Conservation (phyloP, 2,797 vertebrate species). For the Chiroxiphia lanceolata region DNA sequence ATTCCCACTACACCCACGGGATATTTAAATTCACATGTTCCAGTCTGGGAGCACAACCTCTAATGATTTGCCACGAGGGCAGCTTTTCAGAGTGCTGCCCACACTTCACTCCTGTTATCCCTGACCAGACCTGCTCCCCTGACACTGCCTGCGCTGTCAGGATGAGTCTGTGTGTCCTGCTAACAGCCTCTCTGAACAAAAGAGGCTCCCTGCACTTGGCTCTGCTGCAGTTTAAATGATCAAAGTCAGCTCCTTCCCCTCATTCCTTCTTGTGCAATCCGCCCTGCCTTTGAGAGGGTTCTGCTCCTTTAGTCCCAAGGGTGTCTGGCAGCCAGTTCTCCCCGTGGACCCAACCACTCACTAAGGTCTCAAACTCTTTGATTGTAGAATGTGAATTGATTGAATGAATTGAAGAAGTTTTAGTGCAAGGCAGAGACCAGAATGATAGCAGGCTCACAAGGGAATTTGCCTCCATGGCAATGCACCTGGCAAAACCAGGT, state of each 20-base stretch:
- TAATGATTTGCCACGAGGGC: accelerated
- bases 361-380: neutral
- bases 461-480: neutral
- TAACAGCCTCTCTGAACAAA: neutral
- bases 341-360: neutral
- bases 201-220: neutral
- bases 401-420: neutral
- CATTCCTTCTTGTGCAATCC: neutral
- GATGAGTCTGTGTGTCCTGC: neutral
- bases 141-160: accelerated
- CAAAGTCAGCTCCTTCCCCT: neutral
- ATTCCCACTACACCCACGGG: neutral
- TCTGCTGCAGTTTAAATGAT: neutral
- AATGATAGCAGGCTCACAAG: neutral
- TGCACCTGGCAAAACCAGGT: neutral
- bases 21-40: neutral
- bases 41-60: neutral
- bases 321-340: neutral
- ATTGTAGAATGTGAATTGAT: neutral
- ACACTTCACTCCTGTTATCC: accelerated
- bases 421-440: neutral
- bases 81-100: neutral
- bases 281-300: neutral
- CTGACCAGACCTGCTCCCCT: neutral
- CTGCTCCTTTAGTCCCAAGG: neutral